These are phyloP conservation scores for Augochlorella aurata DNA, from an alignment of 2,888 invertebrate genomes.

Conservation along the genomic window DNA sequence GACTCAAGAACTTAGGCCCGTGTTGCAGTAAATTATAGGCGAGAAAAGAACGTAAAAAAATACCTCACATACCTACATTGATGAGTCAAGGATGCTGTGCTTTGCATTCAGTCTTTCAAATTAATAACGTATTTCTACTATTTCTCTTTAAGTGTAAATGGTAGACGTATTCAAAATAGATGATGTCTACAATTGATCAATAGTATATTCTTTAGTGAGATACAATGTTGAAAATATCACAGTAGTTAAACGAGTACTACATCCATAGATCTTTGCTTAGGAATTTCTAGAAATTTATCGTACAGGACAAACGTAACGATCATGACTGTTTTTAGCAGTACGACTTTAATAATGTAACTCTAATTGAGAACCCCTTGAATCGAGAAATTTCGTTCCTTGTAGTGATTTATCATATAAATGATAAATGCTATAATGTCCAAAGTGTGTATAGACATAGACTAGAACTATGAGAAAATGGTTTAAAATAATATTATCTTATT, in stretches of 20 bases:
- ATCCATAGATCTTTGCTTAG: slow-evolving; percentile 39
- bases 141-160: slow-evolving; percentile 22
- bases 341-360: slow-evolving; percentile 5
- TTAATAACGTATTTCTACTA: slow-evolving; percentile 31
- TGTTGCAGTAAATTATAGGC: slow-evolving; percentile 67
- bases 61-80: slow-evolving; percentile 36
- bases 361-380: neutral
- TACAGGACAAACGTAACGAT: slow-evolving; percentile 57
- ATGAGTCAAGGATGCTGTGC: slow-evolving; percentile 33
- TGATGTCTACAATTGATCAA: slow-evolving; percentile 17
- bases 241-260: slow-evolving; percentile 18
- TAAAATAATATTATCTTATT: slow-evolving; percentile 36
- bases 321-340: slow-evolving; percentile 47
- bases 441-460: slow-evolving; percentile 60
- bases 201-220: slow-evolving; percentile 35
- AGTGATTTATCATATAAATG: slow-evolving; percentile 8
- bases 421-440: slow-evolving; percentile 40
- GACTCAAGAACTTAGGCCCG: slow-evolving; percentile 83
- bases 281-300: slow-evolving; percentile 39
- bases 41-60: slow-evolving; percentile 23
- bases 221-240: slow-evolving; percentile 33
- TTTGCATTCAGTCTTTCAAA: slow-evolving; percentile 52
- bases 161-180: neutral
- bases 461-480: slow-evolving; percentile 25
- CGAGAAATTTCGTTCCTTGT: slow-evolving; percentile 11